Base-by-base conservation (phyloP, 2,888 invertebrate genomes). In the Psylliodes chrysocephalus region DNA sequence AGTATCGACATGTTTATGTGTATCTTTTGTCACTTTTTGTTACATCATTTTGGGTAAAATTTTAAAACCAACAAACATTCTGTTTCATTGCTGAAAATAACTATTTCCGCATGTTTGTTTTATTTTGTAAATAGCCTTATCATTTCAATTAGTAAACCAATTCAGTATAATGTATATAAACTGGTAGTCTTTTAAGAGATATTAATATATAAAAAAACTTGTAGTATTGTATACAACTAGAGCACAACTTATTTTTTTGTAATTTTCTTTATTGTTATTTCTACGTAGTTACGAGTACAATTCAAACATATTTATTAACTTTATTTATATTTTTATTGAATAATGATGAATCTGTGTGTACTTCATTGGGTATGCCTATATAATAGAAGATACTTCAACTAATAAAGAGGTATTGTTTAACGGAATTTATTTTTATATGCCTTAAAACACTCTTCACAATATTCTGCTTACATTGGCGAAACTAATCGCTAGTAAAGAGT, bases 161-260 rank as follows among this genome's bases (percentile, higher is more conserved):
- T 57, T 57, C 57, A 38, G 57, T 57, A 57, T 47, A 25, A 44
- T 60, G 52, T 60, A 60, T 53, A 60, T 52, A 60, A 47, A 60
- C 17, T 53, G 17, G 15, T 33, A 53, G 28, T 12, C 17, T 19
- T 57, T 25, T 67, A 57, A 67, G 61, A 67, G 63, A 64, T 63
- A 64, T 64, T 70, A 70, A 70, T 70, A 70, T 71, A 71, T 67
- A 44, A 47, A 57, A 60, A 44, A 47, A 57, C 47, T 47, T 22
- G 35, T 57, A 57, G 22, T 57, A 57, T 57, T 47, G 33, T 47
- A 44, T 46, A 47, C 2, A 2, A 17, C 14, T 71, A 67, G 64
- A 64, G 65, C 64, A 66, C 69, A 64, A 68, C 60, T 59, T 62
- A 46, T 35, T 53, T 66, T 64, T 62, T 55, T 38, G 54, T 51